A percentile compares a stretch with the other conserved stretches of the same genome.
These are phyloP conservation scores for Notospermus geniculatus DNA, from an alignment of 1,140 invertebrate species.

Conservation along the genomic window DNA sequence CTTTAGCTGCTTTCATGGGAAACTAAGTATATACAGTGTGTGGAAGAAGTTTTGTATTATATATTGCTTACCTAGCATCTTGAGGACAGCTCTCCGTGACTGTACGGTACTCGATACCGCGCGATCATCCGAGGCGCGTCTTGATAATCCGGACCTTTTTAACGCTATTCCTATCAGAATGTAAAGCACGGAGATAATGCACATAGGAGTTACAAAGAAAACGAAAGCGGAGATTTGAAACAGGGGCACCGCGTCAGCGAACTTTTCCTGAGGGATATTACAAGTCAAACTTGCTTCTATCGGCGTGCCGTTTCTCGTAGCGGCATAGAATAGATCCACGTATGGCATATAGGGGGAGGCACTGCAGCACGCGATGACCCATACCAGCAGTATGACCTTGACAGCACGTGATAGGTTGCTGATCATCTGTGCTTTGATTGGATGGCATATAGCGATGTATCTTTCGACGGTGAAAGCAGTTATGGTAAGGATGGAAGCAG, in stretches of 20 bases:
- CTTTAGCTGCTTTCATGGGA: no score
- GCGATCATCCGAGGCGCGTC: conserved; percentile 16
- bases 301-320: conserved; percentile 28
- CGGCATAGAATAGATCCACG: conserved; percentile 41
- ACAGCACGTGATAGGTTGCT: conserved; percentile 75
- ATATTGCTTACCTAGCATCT: conserved; percentile 46
- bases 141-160: conserved; percentile 21
- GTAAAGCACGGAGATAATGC: conserved; percentile 53
- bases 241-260: conserved; percentile 37
- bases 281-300: conserved; percentile 43
- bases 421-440: conserved; percentile 82
- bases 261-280: conserved; percentile 44
- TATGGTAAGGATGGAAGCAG: conserved; percentile 89
- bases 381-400: conserved; percentile 76
- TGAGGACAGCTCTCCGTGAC: conserved; percentile 42
- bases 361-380: conserved; percentile 72
- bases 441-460: conserved; percentile 92
- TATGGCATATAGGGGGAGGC: conserved; percentile 68
- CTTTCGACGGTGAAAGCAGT: conserved; percentile 92
- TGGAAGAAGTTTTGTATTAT: no score
- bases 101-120: conserved; percentile 31
- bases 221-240: conserved; percentile 54
- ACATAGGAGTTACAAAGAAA: conserved; percentile 57
- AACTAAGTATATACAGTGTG: no score
- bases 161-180: conserved; percentile 53